Evolutionary conservation across 2,113 vertebrate genomes (phyloP), one percentile per base, ranked within the genome.

Genomic region (Nesospiza acunhae): DNA sequence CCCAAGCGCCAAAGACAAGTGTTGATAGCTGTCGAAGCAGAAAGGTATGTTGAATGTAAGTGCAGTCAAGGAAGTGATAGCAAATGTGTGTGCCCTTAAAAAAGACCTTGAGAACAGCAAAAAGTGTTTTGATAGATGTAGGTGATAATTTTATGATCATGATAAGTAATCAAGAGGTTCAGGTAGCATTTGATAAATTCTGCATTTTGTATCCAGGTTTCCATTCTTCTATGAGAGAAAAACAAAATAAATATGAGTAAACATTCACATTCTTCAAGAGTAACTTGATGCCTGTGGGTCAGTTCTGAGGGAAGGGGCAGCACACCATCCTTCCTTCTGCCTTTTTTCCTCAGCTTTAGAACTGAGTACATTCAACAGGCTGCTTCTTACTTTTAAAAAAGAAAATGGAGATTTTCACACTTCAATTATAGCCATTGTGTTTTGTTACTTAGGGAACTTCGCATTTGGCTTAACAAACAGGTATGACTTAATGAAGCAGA

Each of bases 1-100:
- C 95, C 35, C 98, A 98, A 91, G 97, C 98, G 49, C 44, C 77
- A 49, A 90, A 83, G 80, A 56, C 55, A 97, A 97, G 84, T 97
- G 96, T 97, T 90, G 98, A 98, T 60, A 97, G 95, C 92, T 98
- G 98, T 97, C 68, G 94, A 94, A 97, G 97, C 85, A 98, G 98
- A 91, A 98, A 98, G 98, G 98, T 98, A 97, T 16, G 94, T 52
- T 53, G 22, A 74, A 55, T 68, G 31, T 24, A 53, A n/a, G 47
- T 44, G 27, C 47, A 60, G 27, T 44, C 19, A 53, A 47, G 19
- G 24, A 82, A 49, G 37, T 35, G 67, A 55, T 27, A 72, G 44
- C 41, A 42, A 41, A 39, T 64, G 12, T 44, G 24, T 58, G 26
- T 46, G 63, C 14, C 49, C 23, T 26, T 44, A 53, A 58, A 74